Conservation (phyloP, 2,888 invertebrate species). For the Nineta flava region DNA sequence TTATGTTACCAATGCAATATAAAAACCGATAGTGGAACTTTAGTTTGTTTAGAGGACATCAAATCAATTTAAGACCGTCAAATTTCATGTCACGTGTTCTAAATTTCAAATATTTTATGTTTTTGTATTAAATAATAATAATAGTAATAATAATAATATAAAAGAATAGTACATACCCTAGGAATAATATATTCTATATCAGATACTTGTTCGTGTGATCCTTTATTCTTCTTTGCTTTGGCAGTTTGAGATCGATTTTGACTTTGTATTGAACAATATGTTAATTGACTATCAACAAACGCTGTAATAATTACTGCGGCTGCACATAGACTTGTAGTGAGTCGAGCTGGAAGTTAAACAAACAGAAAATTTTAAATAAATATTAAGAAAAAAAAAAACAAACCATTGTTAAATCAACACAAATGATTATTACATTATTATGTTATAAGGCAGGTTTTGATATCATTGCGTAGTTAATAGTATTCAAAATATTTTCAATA, state of each 20-base stretch:
- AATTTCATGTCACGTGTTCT: no score
- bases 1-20: no score
- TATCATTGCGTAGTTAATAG: no score
- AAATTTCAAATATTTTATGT: no score
- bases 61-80: no score
- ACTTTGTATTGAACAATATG: slow-evolving; percentile 31
- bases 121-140: no score
- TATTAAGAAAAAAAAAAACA: no score
- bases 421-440: background rate
- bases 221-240: slow-evolving; percentile 16
- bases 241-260: slow-evolving; percentile 17
- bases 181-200: slow-evolving; percentile 37
- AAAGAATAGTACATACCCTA: slow-evolving; percentile 24
- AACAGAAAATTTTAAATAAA: background rate
- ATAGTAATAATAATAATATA: background rate
- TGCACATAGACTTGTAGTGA: slow-evolving; percentile 29
- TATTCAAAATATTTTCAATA: no score
- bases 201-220: slow-evolving; percentile 29
- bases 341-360: slow-evolving; percentile 26
- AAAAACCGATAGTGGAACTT: no score
- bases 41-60: no score
- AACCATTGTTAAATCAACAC: background rate
- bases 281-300: slow-evolving; percentile 32
- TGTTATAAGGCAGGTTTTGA: background rate
- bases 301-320: slow-evolving; percentile 27